Base-by-base conservation (phyloP, 2,113 vertebrate species). In the Nesoenas mayeri region DNA sequence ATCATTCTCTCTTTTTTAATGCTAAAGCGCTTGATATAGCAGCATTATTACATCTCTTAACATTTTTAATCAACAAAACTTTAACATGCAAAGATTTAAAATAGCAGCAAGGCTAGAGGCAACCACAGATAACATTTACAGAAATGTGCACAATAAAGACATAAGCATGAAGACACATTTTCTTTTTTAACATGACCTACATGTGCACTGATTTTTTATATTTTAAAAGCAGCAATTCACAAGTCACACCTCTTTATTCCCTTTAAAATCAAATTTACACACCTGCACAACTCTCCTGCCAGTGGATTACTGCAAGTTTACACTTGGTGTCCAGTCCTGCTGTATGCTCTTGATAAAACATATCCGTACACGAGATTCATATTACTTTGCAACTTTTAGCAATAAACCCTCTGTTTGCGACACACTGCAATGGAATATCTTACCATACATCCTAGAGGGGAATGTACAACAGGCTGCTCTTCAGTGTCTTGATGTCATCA, bases 161-260 rank as follows among this genome's bases (percentile, higher is more conserved):
- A 31, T 29, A 84, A 84, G 24, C 80, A 91, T 58, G 16, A 91
- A 96, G 72, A 85, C 17, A 38, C 44, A n/a, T 24, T 50, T 89
- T 84, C 56, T 89, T 85, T 80, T 90, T 65, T 92, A 93, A 85
- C 25, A 64, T 29, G 65, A 86, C 64, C 81, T 86, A 95, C 29
- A 32, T 31, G 20, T 91, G 74, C 78, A 74, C 72, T 88, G 9
- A 56, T 79, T 88, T 89, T 89, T 91, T 50, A 79, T 70, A 79
- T 79, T 82, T 73, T 88, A 94, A 91, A 92, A 93, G 58, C 36
- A 94, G 21, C 85, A 90, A 88, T 88, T 91, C 60, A 74, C 29
- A 92, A 85, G 25, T 86, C 70, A 91, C 85, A 88, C 89, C 88
- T 94, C 88, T 88, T 94, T 65, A 60, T 78, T 85, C 83, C 85